Evolutionary conservation across 2,797 vertebrate genomes (phyloP).

Genomic region (Crax fasciolata): DNA sequence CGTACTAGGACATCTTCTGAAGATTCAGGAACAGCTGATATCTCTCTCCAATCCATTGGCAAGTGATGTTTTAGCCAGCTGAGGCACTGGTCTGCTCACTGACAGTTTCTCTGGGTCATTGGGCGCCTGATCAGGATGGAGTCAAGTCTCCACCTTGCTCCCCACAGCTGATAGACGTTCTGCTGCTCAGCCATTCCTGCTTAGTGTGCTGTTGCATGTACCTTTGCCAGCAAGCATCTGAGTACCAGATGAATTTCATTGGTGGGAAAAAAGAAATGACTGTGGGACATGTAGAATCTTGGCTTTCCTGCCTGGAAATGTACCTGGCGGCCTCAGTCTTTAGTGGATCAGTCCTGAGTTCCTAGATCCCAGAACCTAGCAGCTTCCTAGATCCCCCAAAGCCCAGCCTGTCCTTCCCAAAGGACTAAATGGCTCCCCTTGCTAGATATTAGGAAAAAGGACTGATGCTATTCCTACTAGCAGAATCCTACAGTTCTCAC

Average conservation of each 20-base stretch:
- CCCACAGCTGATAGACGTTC: too few relatives aligned
- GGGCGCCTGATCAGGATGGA: not conserved
- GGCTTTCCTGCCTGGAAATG: not conserved
- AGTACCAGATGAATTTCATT: not conserved
- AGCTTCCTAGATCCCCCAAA: not conserved
- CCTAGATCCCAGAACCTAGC: not conserved
- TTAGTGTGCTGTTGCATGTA: not conserved
- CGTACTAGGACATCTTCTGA: not conserved
- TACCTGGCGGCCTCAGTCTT: not conserved
- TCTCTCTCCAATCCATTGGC: not conserved
- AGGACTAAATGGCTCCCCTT: not conserved
- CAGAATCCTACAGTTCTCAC: not conserved
- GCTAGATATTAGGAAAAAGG: not conserved
- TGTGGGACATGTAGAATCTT: not conserved
- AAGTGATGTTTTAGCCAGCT: not conserved
- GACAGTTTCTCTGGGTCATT: not conserved
- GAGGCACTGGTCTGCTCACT: not conserved
- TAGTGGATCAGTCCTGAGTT: not conserved
- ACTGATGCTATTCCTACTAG: not conserved
- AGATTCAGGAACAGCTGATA: not conserved
- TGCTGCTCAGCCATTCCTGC: not conserved
- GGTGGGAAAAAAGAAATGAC: not conserved
- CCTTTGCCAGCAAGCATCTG: not conserved
- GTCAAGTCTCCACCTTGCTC: not conserved
- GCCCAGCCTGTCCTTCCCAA: not conserved